Percentiles rank a stretch among this genome's conserved stretches.
phyloP scores from a whole-genome alignment of 2,888 invertebrate genomes.

The Saturnia japonica region DNA sequence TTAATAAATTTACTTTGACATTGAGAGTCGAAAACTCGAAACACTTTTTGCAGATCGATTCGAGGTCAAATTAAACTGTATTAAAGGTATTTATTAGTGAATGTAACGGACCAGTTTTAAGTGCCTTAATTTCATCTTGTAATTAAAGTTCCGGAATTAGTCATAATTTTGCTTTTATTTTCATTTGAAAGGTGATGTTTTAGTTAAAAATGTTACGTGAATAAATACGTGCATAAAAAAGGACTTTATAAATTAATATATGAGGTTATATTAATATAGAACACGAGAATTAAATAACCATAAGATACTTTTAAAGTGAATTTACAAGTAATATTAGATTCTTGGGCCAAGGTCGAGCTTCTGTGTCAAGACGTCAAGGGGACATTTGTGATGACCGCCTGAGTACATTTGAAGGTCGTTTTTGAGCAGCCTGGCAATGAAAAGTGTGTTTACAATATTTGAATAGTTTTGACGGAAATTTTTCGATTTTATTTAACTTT shows the following conservation, averaged over 20 bases:
- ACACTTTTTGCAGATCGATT: background rate
- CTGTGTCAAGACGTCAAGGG: constrained; percentile 39
- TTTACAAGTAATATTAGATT: constrained; percentile 13
- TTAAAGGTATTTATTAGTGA: constrained; percentile 15
- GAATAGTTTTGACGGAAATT: constrained; percentile 5
- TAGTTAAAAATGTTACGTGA: background rate
- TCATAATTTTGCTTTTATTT: too few relatives aligned
- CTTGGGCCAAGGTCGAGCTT: constrained; percentile 33
- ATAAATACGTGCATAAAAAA: background rate
- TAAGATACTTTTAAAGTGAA: background rate
- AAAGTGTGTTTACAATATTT: constrained; percentile 7
- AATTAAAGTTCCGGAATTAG: too few relatives aligned
- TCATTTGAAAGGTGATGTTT: background rate
- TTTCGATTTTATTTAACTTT: background rate
- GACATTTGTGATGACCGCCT: constrained; percentile 27
- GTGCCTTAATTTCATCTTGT: background rate
- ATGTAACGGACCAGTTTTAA: background rate
- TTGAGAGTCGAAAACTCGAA: constrained; percentile 5
- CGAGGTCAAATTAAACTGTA: background rate
- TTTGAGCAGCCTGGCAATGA: constrained; percentile 22
- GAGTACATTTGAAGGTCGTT: constrained; percentile 29
- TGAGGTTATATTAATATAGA: background rate
- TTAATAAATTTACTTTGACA: background rate
- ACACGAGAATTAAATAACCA: background rate
- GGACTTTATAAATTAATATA: background rate